These are phyloP conservation scores for Rhinogobius similis DNA, from an alignment of 2,113 vertebrate genomes.

Conservation along the genomic window DNA sequence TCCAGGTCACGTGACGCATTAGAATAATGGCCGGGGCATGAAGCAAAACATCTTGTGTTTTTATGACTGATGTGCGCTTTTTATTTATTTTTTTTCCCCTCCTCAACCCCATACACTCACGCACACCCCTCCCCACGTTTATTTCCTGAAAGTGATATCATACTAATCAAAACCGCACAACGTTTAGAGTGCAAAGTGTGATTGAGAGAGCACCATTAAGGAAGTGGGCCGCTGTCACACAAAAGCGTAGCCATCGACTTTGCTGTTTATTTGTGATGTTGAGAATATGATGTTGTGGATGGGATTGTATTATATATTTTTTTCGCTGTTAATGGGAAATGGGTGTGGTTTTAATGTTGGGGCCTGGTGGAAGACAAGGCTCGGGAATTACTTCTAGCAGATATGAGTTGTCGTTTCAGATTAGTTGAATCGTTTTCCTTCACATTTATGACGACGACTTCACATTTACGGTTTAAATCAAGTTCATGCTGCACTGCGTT, in stretches of 20 bases:
- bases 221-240: conserved; percentile 64
- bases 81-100: conserved; percentile 42
- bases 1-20: conserved; percentile 90
- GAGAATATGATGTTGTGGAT: conserved; percentile 50
- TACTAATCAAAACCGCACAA: conserved; percentile 96
- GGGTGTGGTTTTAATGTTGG: conserved; percentile 84
- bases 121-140: conserved; percentile 50
- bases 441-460: too few relatives aligned
- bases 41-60: conserved; percentile 84
- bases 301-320: conserved; percentile 47
- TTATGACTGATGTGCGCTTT: conserved; percentile 78
- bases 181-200: conserved; percentile 94
- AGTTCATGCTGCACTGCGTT: too few relatives aligned
- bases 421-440: neutral
- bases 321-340: conserved; percentile 83
- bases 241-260: conserved; percentile 26
- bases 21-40: conserved; percentile 88
- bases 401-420: neutral
- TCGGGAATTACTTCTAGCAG: neutral
- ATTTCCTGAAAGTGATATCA: conserved; percentile 89
- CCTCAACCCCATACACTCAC: conserved; percentile 10
- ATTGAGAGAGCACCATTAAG: conserved; percentile 93
- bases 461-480: too few relatives aligned
- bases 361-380: neutral
- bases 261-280: conserved; percentile 69